These are phyloP conservation scores for Portevinia maculata DNA, from an alignment of 2,888 invertebrate species.

Conservation along the genomic window DNA sequence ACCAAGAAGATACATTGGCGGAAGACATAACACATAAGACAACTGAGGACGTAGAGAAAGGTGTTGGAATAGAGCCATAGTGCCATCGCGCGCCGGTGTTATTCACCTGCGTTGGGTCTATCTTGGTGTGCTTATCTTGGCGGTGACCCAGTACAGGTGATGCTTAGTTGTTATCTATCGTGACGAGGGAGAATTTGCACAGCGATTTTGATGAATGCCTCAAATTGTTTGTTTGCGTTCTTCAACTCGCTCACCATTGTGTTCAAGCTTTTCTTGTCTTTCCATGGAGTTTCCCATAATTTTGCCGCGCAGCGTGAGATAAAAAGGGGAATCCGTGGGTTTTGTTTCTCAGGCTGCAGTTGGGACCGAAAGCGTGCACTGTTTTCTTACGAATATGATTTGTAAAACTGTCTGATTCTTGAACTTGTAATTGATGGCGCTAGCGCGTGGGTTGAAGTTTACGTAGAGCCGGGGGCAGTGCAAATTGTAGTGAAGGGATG, in stretches of 20 bases:
- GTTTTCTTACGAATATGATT: slow-evolving; percentile 7
- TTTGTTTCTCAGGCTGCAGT: slow-evolving; percentile 6
- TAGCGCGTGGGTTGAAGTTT: slow-evolving; percentile 1
- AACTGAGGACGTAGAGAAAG: slow-evolving; percentile 59
- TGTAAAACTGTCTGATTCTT: slow-evolving; percentile 9
- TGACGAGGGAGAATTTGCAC: slow-evolving; percentile 68
- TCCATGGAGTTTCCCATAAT: slow-evolving; percentile 58
- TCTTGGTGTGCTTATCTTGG: slow-evolving; percentile 15
- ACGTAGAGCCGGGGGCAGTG: no score
- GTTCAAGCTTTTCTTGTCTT: slow-evolving; percentile 55
- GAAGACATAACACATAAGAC: slow-evolving; percentile 1
- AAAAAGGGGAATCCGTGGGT: slow-evolving; percentile 42
- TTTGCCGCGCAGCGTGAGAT: slow-evolving; percentile 58
- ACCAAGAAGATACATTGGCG: slow-evolving; percentile 25
- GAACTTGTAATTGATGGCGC: slow-evolving; percentile 34
- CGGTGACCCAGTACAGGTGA: slow-evolving; percentile 55
- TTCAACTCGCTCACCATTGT: slow-evolving; percentile 44
- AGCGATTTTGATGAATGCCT: slow-evolving; percentile 70
- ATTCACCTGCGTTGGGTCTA: slow-evolving; percentile 54
- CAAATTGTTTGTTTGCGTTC: slow-evolving; percentile 71
- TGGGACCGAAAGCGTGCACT: slow-evolving; percentile 28
- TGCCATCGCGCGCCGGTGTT: slow-evolving; percentile 35
- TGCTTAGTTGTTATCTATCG: slow-evolving; percentile 63
- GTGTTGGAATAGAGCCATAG: slow-evolving; percentile 62
- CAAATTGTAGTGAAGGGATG: no score